Evolutionary conservation across 2,888 invertebrate genomes (phyloP), one percentile per base, ranked within the genome.

Genomic region (Odontocolon sp.): DNA sequence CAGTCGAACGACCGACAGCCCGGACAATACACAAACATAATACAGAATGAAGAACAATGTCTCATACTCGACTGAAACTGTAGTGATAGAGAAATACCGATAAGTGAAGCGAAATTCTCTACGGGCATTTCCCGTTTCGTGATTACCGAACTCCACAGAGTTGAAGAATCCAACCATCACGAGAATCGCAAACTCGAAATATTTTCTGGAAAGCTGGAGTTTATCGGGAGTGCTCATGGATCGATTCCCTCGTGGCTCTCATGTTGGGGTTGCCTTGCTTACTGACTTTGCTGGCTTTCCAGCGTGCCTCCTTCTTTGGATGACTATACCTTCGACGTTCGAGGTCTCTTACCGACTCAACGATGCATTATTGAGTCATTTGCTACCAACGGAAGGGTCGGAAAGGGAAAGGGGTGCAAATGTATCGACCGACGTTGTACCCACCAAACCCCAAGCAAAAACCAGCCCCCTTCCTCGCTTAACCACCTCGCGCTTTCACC

Each of bases 301-400:
- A n/a, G 54, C 70, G 45, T 36, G 28, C 47, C 31, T 31, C 31
- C 40, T 45, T 57, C 57, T 64, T 45, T 66, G 42, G 33, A 47
- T 68, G 38, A n/a, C 16, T 56, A 67, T 14, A 9, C 18, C 14
- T 33, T 36, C 64, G 23, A 45, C 52, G 63, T 77, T 71, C 63
- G 50, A 67, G 67, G 72, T 57, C 71, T 63, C 63, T 68, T 68
- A 77, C 67, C 67, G 40, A 71, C 63, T 72, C 67, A 63, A 63
- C 72, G 67, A 77, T 77, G 71, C 77, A 77, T 72, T 77, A 77
- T 77, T 77, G 77, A 71, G 77, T 77, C 77, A 77, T 77, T 77
- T 71, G 77, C 68, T 71, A 68, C 50, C 67, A 72, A 57, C 68
- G 63, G 42, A 77, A 77, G 64, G 45, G 57, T 31, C 33, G 56